Evolutionary conservation across 2,888 invertebrate genomes (phyloP).

Genomic region (Idaea aversata): DNA sequence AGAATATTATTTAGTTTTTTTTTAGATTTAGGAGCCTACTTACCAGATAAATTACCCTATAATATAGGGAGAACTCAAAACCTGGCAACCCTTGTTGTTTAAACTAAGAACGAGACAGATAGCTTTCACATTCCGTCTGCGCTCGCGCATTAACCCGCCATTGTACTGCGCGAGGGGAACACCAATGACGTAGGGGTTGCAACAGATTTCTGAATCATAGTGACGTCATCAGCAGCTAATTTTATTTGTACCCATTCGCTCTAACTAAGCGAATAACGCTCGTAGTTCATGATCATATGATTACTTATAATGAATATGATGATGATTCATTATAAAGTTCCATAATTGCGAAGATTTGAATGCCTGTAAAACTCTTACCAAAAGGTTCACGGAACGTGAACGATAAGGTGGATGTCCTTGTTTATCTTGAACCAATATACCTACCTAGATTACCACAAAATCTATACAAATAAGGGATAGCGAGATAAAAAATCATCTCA

Average conservation of each 20-base stretch:
- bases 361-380: too few species aligned
- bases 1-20: too few species aligned
- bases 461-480: too few species aligned
- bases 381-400: too few species aligned
- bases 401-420: too few species aligned
- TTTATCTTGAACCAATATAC: too few species aligned
- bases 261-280: not conserved
- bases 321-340: too few species aligned
- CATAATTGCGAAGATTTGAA: too few species aligned
- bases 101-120: constrained; percentile 19
- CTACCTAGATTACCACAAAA: too few species aligned
- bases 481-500: too few species aligned
- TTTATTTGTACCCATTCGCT: not conserved
- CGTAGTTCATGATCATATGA: not conserved
- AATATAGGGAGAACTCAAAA: not conserved
- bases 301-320: too few species aligned
- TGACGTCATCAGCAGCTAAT: constrained; percentile 6
- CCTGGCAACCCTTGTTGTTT: not conserved
- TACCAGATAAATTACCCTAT: not conserved
- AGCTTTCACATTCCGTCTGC: constrained; percentile 8
- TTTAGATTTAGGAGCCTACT: too few species aligned
- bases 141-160: not conserved
- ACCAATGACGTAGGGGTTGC: constrained; percentile 11
- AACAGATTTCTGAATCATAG: constrained; percentile 2
- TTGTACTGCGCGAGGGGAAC: constrained; percentile 5